Percentiles rank a stretch among this genome's conserved stretches.
phyloP scores from a whole-genome alignment of 1,140 invertebrate genomes.

The Trichonephila clavata region DNA sequence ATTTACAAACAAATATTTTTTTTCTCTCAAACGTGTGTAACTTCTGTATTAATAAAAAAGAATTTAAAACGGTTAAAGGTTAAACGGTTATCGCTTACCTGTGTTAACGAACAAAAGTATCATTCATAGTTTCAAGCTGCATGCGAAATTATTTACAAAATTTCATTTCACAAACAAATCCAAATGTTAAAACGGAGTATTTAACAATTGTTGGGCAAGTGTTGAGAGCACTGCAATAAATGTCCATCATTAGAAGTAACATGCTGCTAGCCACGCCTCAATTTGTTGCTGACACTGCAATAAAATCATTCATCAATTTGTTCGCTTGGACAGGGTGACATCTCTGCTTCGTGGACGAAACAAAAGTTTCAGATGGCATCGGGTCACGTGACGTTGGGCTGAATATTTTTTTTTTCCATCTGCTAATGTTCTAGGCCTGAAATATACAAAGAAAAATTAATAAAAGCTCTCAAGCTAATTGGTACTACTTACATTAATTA shows the following conservation, averaged over 20 bases:
- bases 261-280: neutral
- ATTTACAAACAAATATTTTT: no score
- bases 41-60: no score
- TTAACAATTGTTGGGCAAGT: neutral
- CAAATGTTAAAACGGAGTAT: neutral
- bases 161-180: neutral
- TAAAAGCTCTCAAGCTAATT: neutral
- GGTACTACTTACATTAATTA: neutral
- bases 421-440: neutral
- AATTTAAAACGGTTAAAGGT: no score
- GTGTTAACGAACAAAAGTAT: no score
- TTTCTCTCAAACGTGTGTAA: no score
- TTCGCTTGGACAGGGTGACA: neutral
- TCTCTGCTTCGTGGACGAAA: neutral
- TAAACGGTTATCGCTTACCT: no score
- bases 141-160: neutral
- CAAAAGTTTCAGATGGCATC: neutral
- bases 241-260: conserved; percentile 1
- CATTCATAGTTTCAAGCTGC: neutral
- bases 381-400: neutral
- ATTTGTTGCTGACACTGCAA: neutral
- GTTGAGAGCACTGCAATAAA: neutral
- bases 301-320: neutral
- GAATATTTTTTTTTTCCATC: neutral
- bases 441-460: neutral